Percentiles rank a stretch among this genome's conserved stretches.
Conservation (phyloP, 2,113 vertebrate genomes). For the Seriola dumerili region DNA sequence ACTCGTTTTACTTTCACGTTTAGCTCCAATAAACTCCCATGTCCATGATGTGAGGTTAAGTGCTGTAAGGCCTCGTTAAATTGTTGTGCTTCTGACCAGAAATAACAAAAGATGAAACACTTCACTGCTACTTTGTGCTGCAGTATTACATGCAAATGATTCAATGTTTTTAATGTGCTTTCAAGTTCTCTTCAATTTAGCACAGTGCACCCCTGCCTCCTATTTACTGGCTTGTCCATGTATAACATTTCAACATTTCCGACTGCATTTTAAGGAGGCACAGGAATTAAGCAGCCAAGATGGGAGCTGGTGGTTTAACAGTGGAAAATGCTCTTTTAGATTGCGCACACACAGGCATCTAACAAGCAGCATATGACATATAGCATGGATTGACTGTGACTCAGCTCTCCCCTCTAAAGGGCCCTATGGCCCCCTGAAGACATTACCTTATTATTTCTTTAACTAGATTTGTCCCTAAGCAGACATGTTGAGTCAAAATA, state of each 20-base stretch:
- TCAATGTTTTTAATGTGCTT: neutral
- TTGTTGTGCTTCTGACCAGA: neutral
- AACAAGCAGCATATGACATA: slow-evolving; percentile 22
- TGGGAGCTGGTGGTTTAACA: slow-evolving; percentile 18
- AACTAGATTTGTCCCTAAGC: slow-evolving; percentile 21
- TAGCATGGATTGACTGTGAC: slow-evolving; percentile 7
- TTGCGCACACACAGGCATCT: neutral
- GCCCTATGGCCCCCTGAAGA: slow-evolving; percentile 18
- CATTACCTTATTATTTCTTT: slow-evolving; percentile 51
- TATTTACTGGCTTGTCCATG: neutral
- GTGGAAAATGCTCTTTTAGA: slow-evolving; percentile 38
- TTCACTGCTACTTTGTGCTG: neutral
- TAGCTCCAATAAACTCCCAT: neutral
- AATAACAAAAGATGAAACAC: neutral
- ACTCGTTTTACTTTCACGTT: neutral
- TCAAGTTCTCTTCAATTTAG: neutral
- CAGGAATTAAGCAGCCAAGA: neutral
- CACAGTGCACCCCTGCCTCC: neutral
- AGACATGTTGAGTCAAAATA: slow-evolving; percentile 46
- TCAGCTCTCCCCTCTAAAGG: slow-evolving; percentile 19
- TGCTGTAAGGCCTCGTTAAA: too few relatives aligned
- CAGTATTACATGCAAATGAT: too few relatives aligned
- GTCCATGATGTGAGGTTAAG: too few relatives aligned
- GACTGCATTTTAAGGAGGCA: slow-evolving; percentile 27
- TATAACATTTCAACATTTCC: neutral